Evolutionary conservation across 2,797 vertebrate species (phyloP).

Genomic region (Octomys mimax): DNA sequence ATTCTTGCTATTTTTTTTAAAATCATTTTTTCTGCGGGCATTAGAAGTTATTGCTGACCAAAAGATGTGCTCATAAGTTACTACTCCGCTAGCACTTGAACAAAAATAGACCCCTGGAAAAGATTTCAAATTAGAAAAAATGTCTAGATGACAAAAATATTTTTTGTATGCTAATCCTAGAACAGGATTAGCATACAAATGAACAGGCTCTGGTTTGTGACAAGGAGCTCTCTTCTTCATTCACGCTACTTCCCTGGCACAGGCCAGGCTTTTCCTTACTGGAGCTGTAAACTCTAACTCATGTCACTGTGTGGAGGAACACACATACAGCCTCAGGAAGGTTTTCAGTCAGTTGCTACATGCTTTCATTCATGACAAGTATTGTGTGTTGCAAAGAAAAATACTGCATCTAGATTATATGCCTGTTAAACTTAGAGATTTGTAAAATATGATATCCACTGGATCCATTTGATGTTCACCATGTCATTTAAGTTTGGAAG

Average conservation of each 20-base stretch:
- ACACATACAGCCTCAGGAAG: slow-evolving; percentile 53
- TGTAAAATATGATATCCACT: slow-evolving; percentile 53
- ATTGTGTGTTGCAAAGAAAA: slow-evolving; percentile 63
- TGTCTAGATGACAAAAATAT: not conserved
- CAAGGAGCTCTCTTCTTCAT: slow-evolving; percentile 60
- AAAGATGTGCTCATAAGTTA: not conserved
- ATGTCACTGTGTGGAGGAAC: slow-evolving; percentile 62
- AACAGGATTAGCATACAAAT: no score
- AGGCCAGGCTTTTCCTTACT: slow-evolving; percentile 46
- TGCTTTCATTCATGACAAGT: slow-evolving; percentile 32
- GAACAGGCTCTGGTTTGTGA: slow-evolving; percentile 29
- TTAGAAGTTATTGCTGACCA: not conserved
- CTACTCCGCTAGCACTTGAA: not conserved
- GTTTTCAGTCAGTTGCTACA: slow-evolving; percentile 36
- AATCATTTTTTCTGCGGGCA: not conserved
- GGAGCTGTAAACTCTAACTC: slow-evolving; percentile 63
- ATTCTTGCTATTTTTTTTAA: not conserved
- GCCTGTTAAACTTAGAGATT: slow-evolving; percentile 62
- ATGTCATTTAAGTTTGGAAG: slow-evolving; percentile 52
- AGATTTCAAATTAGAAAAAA: slow-evolving; percentile 44
- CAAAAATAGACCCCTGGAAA: slow-evolving; percentile 41
- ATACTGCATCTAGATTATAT: slow-evolving; percentile 62
- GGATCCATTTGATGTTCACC: slow-evolving; percentile 58
- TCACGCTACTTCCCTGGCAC: not conserved
- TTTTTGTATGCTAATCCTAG: not conserved